These are phyloP conservation scores for Perdita meconis DNA, from an alignment of 2,888 invertebrate species.

Conservation along the genomic window DNA sequence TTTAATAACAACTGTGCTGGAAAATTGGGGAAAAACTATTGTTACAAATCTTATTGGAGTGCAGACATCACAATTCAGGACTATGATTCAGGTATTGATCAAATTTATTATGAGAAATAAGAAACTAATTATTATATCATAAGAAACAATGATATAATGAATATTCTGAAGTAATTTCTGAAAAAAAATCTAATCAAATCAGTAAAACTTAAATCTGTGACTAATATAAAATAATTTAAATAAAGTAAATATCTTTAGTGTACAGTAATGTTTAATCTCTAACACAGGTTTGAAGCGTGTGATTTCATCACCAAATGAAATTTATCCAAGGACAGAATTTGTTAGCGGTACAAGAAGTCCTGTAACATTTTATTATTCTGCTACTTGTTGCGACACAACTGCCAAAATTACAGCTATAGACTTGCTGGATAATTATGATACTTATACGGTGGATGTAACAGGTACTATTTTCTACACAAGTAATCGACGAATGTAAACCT, in stretches of 20 bases:
- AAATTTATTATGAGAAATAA: background rate
- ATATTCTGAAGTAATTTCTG: too few species aligned
- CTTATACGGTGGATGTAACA: slow-evolving; percentile 87
- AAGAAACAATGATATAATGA: too few species aligned
- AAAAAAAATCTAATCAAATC: background rate
- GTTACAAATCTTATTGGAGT: slow-evolving; percentile 89
- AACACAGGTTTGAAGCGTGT: slow-evolving; percentile 78
- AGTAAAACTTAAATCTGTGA: background rate
- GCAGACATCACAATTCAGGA: slow-evolving; percentile 89
- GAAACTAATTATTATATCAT: too few species aligned
- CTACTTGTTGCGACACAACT: slow-evolving; percentile 90
- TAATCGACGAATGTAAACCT: too few species aligned
- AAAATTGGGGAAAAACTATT: slow-evolving; percentile 85
- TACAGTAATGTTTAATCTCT: slow-evolving; percentile 11
- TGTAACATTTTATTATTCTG: slow-evolving; percentile 88
- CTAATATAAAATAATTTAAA: background rate
- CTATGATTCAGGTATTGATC: slow-evolving; percentile 76
- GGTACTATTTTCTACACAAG: too few species aligned
- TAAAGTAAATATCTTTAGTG: background rate
- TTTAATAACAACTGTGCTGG: slow-evolving; percentile 89
- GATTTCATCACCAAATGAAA: slow-evolving; percentile 84
- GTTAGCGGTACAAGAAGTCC: slow-evolving; percentile 89
- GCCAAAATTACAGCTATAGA: slow-evolving; percentile 89
- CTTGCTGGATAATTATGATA: slow-evolving; percentile 88
- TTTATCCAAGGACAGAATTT: slow-evolving; percentile 88